Evolutionary conservation across 2,113 vertebrate genomes (phyloP), one percentile per base, ranked within the genome.

Genomic region (Epinephelus cyanopodus): DNA sequence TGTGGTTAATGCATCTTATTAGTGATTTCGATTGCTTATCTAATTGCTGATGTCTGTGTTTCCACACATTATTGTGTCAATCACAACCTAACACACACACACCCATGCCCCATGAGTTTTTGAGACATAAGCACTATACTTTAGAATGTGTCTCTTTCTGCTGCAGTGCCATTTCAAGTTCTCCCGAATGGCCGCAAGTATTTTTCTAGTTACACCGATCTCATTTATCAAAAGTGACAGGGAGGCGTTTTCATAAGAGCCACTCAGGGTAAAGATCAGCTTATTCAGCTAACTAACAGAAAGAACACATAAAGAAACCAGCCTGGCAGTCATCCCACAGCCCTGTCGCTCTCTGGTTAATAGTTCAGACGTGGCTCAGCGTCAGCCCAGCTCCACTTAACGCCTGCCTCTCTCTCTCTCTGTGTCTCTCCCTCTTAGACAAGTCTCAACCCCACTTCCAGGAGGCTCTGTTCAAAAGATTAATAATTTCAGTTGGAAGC

Each of bases 151-250:
- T 82, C 9, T 3, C 50, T 84, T 76, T 86, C 54, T 87, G 75
- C 83, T 80, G 73, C 79, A 42, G 74, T 82, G 81, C 74, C 76
- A 75, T 80, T 84, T 74, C n/a, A n/a, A 58, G 42, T 53, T 72
- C 42, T 65, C 65, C 77, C 8, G 60, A 52, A 50, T 72, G 73
- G 57, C 74, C 74, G 69, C 25, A 1, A 69, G 58, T 73, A 65
- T 77, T 83, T 70, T 60, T 73, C 56, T 25, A 39, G 81, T 77
- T 53, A 68, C 83, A 76, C 70, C 25, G 60, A 70, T 79, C 79
- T 81, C 73, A 81, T 92, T 92, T 81, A 89, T 93, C 90, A 90
- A 78, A 82, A 79, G 78, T 89, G 90, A 90, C 87, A 79, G 37
- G 60, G 56, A 81, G 85, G 85, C 39, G 52, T 77, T 90, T 87